Evolutionary conservation across 35 echinoderm and acorn worm species (phyloP), one percentile per base, ranked within the genome.

Genomic region (Lytechinus pictus): DNA sequence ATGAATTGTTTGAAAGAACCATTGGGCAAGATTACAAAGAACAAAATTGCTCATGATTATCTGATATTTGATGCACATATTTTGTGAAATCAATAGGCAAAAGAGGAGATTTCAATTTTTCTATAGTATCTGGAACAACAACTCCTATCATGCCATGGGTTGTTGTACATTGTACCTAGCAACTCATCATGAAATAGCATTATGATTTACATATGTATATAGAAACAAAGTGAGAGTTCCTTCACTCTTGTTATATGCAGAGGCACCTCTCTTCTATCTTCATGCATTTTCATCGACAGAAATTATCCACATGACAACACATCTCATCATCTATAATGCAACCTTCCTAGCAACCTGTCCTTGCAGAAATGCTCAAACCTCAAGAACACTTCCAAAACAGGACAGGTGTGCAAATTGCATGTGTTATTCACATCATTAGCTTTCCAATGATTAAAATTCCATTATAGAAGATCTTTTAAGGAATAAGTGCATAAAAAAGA

Each of bases 381-480:
- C 5, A 71, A 71, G 24, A 71, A 71, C 14, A 24, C 61, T 71
- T 71, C 61, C 16, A 71, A 71, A 71, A 4, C 61, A 71, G 19
- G 61, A 71, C 61, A 71, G 87, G 28, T 89, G 87, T 89, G 28
- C 87, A 51, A 89, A 33, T 51, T 89, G 87, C 87, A 89, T 51
- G 87, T 89, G 87, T 29, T 51, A 53, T 89, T 11, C 28, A 33
- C 9, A 89, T 51, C 19, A 89, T 33, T 53, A 89, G 52, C 28
- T 8, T 44, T 89, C 87, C 12, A 51, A 89, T n/a, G 52, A 14
- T 89, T 51, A 29, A 89, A 9, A 51, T 33, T 53, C 52, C 87
- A 89, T 51, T 89, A 89, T 53, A 27, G 9, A 12, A 51, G 12
- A 89, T 89, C 28, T 29, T n/a, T 44, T 29, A 4, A 1, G 29